Evolutionary conservation across 2,113 vertebrate species (phyloP).

Genomic region (Lampris megalopsis): DNA sequence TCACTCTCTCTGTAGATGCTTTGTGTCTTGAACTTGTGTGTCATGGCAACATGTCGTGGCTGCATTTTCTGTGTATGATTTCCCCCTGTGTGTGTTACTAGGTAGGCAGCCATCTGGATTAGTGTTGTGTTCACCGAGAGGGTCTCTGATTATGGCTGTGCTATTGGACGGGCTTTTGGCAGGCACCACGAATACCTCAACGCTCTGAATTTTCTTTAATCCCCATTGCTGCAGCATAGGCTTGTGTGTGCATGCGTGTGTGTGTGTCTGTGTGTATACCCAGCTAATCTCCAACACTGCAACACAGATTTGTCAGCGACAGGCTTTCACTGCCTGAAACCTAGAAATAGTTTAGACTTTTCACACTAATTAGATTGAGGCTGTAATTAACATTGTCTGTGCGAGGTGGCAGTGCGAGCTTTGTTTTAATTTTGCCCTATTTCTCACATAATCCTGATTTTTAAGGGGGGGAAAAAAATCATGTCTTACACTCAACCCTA

Average conservation of each 20-base stretch:
- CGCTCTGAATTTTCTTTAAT: constrained; percentile 49
- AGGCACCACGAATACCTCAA: constrained; percentile 53
- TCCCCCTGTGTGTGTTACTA: constrained; percentile 35
- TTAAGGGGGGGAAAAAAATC: too few species aligned
- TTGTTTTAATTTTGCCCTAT: background rate
- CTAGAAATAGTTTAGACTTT: background rate
- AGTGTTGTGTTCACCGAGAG: constrained; percentile 31
- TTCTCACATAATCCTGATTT: background rate
- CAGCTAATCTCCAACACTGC: constrained; percentile 38
- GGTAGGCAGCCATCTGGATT: constrained; percentile 38
- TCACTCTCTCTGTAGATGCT: background rate
- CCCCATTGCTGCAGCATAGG: constrained; percentile 23
- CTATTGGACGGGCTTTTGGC: constrained; percentile 52
- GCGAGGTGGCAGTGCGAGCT: background rate
- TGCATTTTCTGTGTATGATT: background rate
- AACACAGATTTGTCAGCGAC: background rate
- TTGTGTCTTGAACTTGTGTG: constrained; percentile 11
- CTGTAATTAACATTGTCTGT: background rate
- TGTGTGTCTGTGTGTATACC: constrained; percentile 3
- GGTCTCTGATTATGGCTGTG: constrained; percentile 50
- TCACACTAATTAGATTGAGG: background rate
- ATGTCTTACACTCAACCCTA: too few species aligned
- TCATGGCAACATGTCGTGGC: constrained; percentile 3
- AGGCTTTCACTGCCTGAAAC: too few species aligned
- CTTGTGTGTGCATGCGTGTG: constrained; percentile 35